Percentiles rank a stretch among this genome's conserved stretches.
Conservation (phyloP, 2,888 invertebrate species). For the Caenorhabditis sinica region DNA sequence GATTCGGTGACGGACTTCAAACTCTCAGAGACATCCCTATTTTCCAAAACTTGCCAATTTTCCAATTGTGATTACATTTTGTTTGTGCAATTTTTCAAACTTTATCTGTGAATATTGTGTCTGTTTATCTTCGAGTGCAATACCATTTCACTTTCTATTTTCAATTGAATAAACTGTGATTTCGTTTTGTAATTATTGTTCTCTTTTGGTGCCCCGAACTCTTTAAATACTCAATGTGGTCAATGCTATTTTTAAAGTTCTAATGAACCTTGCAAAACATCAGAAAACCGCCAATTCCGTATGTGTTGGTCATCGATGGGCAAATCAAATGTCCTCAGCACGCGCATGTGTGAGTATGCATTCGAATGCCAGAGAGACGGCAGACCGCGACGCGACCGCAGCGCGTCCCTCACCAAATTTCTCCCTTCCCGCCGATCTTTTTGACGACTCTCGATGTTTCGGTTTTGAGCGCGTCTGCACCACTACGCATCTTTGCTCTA, state of each 20-base stretch:
- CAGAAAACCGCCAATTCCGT: too few species aligned
- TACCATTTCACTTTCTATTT: too few species aligned
- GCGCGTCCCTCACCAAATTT: slow-evolving; percentile 17
- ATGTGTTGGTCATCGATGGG: too few species aligned
- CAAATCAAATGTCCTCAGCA: not conserved
- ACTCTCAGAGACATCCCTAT: not conserved
- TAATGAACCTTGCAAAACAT: too few species aligned
- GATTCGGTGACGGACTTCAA: slow-evolving; percentile 1
- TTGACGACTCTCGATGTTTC: not conserved
- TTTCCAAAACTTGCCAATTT: slow-evolving; percentile 27
- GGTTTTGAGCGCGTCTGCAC: slow-evolving; percentile 62
- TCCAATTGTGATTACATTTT: slow-evolving; percentile 20
- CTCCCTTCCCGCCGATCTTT: slow-evolving; percentile 4
- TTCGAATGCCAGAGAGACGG: not conserved
- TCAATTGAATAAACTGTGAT: too few species aligned
- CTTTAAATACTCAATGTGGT: too few species aligned
- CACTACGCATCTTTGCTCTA: slow-evolving; percentile 50
- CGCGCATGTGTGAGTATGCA: not conserved
- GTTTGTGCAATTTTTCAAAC: not conserved
- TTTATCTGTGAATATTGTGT: slow-evolving; percentile 17
- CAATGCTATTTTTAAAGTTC: too few species aligned
- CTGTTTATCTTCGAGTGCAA: too few species aligned
- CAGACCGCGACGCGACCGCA: slow-evolving; percentile 56
- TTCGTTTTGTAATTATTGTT: too few species aligned
- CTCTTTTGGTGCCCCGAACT: too few species aligned